These are phyloP conservation scores for Odontocerum albicorne DNA, from an alignment of 2,888 invertebrate species.

Conservation along the genomic window DNA sequence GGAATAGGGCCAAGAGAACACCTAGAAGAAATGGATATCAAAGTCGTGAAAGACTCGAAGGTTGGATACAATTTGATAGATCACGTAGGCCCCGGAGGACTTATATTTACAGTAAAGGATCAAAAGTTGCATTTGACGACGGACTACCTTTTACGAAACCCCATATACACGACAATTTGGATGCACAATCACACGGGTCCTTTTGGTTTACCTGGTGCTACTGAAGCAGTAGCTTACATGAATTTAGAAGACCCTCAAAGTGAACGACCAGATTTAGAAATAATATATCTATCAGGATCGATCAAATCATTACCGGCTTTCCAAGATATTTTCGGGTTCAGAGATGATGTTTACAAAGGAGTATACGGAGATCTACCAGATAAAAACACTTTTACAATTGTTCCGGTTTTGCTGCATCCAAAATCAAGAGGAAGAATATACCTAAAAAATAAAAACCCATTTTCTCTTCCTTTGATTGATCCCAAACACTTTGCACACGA, in stretches of 20 bases:
- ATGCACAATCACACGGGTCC: slow-evolving; percentile 57
- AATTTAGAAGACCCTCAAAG: slow-evolving; percentile 60
- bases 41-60: slow-evolving; percentile 61
- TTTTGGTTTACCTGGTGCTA: slow-evolving; percentile 61
- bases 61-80: slow-evolving; percentile 81
- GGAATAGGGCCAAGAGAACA: slow-evolving; percentile 72
- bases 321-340: slow-evolving; percentile 58
- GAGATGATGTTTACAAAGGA: slow-evolving; percentile 60
- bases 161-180: slow-evolving; percentile 59
- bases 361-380: slow-evolving; percentile 55
- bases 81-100: slow-evolving; percentile 71
- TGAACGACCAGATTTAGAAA: slow-evolving; percentile 67
- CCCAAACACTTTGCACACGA: slow-evolving; percentile 66
- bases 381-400: slow-evolving; percentile 60
- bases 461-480: slow-evolving; percentile 61
- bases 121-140: slow-evolving; percentile 64
- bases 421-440: slow-evolving; percentile 70
- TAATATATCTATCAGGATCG: slow-evolving; percentile 65
- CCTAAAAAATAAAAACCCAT: slow-evolving; percentile 72
- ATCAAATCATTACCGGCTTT: slow-evolving; percentile 59
- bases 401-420: slow-evolving; percentile 73
- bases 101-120: slow-evolving; percentile 67
- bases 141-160: slow-evolving; percentile 43
- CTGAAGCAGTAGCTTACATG: slow-evolving; percentile 67
- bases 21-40: slow-evolving; percentile 58